Percentiles rank a stretch among this genome's conserved stretches.
These are phyloP conservation scores for Timema cristinae DNA, from an alignment of 2,888 invertebrate genomes.

Conservation along the genomic window DNA sequence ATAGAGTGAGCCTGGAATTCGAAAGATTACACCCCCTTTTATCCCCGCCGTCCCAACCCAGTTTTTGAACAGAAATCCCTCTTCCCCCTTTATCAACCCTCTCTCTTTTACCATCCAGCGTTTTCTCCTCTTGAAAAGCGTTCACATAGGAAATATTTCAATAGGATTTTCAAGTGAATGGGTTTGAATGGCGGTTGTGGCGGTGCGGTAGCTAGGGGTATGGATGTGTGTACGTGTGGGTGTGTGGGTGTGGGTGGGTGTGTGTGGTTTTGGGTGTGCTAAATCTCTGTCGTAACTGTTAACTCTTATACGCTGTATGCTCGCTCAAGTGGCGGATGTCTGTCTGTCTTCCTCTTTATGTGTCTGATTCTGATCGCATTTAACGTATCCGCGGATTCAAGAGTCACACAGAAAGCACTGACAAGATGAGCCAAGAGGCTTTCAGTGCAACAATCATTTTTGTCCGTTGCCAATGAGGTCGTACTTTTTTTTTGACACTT, in stretches of 20 bases:
- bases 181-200: constrained; percentile 12
- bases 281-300: constrained; percentile 15
- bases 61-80: constrained; percentile 4
- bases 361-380: constrained; percentile 11
- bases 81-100: not conserved
- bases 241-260: not conserved
- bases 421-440: too few relatives aligned
- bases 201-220: not conserved
- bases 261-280: not conserved
- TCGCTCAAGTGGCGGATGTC: not conserved
- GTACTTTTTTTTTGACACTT: too few relatives aligned
- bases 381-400: constrained; percentile 4
- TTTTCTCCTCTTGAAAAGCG: constrained; percentile 7
- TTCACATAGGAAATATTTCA: constrained; percentile 17
- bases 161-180: constrained; percentile 17
- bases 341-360: not conserved
- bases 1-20: constrained; percentile 6
- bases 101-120: not conserved
- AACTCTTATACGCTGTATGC: constrained; percentile 6
- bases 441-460: too few relatives aligned
- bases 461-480: too few relatives aligned
- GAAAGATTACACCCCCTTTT: constrained; percentile 13
- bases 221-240: not conserved
- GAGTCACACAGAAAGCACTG: not conserved
- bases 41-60: not conserved